Evolutionary conservation across 2,888 invertebrate genomes (phyloP), one percentile per base, ranked within the genome.

Genomic region (Philonicus albiceps): DNA sequence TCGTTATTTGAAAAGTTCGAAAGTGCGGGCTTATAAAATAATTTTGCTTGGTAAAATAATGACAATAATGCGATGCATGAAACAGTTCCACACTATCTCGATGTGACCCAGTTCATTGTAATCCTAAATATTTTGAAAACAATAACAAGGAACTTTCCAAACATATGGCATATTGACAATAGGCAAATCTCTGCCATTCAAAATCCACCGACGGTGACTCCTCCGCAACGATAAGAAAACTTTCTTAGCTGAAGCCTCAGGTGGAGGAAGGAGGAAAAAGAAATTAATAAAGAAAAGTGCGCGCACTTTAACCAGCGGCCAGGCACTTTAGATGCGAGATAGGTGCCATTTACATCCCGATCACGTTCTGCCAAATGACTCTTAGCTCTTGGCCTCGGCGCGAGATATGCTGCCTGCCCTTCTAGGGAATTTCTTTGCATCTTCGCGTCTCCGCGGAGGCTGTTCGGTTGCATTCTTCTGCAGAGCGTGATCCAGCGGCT

Each of bases 231-330:
- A 78, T 78, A 78, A 78, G 78, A 74, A 74, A 74, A 49, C 49
- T 78, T 78, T 78, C 49, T 78, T 49, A 27, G 0, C 30, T 6
- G 8, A 49, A 27, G 64, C 22, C 40, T 3, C 64, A 64, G 22
- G 64, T 64, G 13, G 3, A 11, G 43, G 27, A 22, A 49, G 16
- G 30, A 30, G 27, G 22, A 13, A 78, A 78, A 78, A 43, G 27
- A 78, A 78, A 64, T 64, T 64, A 64, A 49, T 49, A 78, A 78
- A 53, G 78, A 78, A 64, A 49, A 78, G 78, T 31, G 78, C 37
- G 76, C 49, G 49, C 78, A 78, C 78, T 78, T 78, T 78, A 78
- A 53, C 49, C 43, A 78, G 53, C 31, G 78, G 22, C 49, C 27
- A 31, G 74, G 11, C 74, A 74, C 74, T 74, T 74, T 27, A 74